Base-by-base conservation (phyloP, 1,140 invertebrate species). In the Papilio polytes region DNA sequence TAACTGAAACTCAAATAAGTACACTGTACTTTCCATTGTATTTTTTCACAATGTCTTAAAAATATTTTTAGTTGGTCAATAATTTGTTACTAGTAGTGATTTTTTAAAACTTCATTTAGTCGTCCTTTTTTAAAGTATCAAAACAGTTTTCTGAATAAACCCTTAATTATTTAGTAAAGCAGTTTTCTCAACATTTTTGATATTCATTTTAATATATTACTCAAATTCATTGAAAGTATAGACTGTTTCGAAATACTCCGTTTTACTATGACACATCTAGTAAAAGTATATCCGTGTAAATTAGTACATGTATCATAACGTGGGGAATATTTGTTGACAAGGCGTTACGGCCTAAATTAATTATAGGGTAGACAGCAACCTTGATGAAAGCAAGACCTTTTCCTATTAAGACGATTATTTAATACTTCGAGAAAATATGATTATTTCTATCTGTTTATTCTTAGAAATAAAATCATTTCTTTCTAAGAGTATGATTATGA, bases 331-430 rank as follows among this genome's bases (percentile, higher is more conserved):
- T 76, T 76, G 74, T 51, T 76, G 44, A 76, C 74, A 51, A 15
- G 46, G 44, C 74, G 46, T 76, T 76, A 76, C 46, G 20, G 20
- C 20, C 46, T 26, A 76, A 53, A 51, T 76, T 76, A 76, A 76
- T 76, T 51, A 76, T 51, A 46, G n/a, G 46, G 22, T 70, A 31
- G 63, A 31, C 63, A 76, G 20, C 46, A 51, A 51, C 41, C 63
- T 70, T 70, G 46, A 76, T 26, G 46, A 26, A 48, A 53, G 26
- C 46, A 51, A 76, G 44, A 20, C 20, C 22, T 51, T 74, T 76
- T 76, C 46, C 1, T 76, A 76, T 76, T 44, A 46, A 46, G n/a
- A 7, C 36, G 18, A 46, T 46, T 20, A 46, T 74, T 74, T 22
- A 31, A 56, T 56, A 56, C 20, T 56, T 20, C 18, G 53, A 56